Base-by-base conservation (phyloP, 1,140 invertebrate genomes). In the Sycophaga agraensis region DNA sequence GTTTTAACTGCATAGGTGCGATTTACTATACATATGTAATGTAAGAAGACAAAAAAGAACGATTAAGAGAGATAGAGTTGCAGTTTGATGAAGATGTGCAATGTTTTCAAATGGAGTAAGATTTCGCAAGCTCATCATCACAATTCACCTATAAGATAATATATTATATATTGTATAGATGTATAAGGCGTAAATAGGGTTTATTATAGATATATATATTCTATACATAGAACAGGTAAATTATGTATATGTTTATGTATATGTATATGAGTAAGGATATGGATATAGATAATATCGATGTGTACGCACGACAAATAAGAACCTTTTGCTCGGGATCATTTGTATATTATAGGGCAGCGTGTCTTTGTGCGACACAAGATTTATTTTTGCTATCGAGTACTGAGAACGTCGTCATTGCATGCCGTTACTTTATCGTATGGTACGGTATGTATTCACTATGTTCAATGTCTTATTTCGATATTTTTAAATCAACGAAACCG, bases 331-430 rank as follows among this genome's bases (percentile, higher is more conserved):
- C 62, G 59, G 68, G 59, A 66, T 67, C 58, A 63, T 31, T 31
- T 31, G 66, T 67, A 67, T 57, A 59, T 37, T 64, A 63, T 28
- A 48, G 58, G 22, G 42, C 50, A 65, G 19, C 39, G 37, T 28
- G 21, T 50, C 22, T 21, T 19, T 37, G 39, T 37, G 34, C 59
- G 40, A 53, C 53, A 61, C 68, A 64, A 70, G 62, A 71, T 68
- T 74, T 75, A 74, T 74, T 75, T 75, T 75, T 75, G 68, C 73
- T 75, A 75, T 69, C 39, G 65, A 68, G 65, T 70, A 74, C 70
- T 65, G 63, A 17, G 17, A 31, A 31, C 9, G 24, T 24, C 28
- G 19, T 50, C 37, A 8, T 24, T 8, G 22, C 31, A 19, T n/a
- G n/a, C n/a, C n/a, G n/a, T n/a, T n/a, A n/a, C n/a, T n/a, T n/a